These are phyloP conservation scores for Henicopernis longicauda DNA, from an alignment of 2,113 vertebrate genomes.

Conservation along the genomic window DNA sequence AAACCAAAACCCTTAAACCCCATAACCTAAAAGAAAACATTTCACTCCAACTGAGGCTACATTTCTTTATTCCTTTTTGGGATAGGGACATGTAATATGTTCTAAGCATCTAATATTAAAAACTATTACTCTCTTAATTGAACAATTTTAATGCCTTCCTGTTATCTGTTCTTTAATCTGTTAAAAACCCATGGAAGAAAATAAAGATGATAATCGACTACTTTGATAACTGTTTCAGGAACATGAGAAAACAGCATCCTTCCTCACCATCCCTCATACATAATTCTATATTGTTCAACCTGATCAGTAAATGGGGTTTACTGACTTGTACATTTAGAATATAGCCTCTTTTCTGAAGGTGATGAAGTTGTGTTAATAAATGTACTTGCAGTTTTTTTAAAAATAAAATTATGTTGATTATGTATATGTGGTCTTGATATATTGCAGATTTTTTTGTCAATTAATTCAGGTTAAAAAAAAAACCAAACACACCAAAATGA, in stretches of 20 bases:
- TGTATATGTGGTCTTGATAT: conserved; percentile 25
- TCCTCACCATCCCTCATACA: not conserved
- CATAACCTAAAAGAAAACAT: not conserved
- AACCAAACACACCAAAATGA: accelerated
- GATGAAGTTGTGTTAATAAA: not conserved
- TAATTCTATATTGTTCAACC: not conserved
- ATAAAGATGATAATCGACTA: not conserved
- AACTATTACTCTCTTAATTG: conserved; percentile 28
- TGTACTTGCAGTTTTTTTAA: not conserved
- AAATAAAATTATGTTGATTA: not conserved
- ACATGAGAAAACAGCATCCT: not conserved
- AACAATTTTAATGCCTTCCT: conserved; percentile 26
- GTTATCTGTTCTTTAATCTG: not conserved
- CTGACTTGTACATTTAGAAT: not conserved
- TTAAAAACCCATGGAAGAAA: not conserved
- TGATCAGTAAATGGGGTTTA: not conserved
- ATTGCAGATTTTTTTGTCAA: not conserved
- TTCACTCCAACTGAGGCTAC: not conserved
- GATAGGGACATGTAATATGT: not conserved
- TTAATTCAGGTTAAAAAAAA: not conserved
- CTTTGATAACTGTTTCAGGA: not conserved
- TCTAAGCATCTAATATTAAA: not conserved
- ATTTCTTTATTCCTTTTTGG: not conserved
- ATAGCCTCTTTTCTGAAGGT: not conserved
- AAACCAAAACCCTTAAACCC: not conserved